phyloP scores from a whole-genome alignment of 2,797 vertebrate genomes.

The Acanthurus tractus region DNA sequence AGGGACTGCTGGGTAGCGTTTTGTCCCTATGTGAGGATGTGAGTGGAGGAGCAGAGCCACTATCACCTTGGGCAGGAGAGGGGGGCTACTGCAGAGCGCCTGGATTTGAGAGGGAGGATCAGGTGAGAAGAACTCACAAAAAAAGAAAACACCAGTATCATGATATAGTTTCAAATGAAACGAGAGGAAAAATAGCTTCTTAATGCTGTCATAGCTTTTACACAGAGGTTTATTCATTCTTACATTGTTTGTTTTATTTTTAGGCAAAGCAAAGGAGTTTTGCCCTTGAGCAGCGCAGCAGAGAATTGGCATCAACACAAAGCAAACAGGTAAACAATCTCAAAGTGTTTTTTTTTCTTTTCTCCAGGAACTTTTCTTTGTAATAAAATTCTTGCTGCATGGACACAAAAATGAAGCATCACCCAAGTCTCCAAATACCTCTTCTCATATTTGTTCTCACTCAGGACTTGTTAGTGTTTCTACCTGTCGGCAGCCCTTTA shows the following conservation, averaged over 20 bases:
- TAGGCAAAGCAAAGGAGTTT: slow-evolving; percentile 95
- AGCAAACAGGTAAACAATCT: slow-evolving; percentile 92
- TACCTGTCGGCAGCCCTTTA: slow-evolving; percentile 95
- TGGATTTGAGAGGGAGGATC: slow-evolving; percentile 97
- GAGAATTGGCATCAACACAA: slow-evolving; percentile 91
- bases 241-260: slow-evolving; percentile 41
- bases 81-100: slow-evolving; percentile 95
- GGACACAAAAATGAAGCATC: not conserved
- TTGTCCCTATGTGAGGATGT: slow-evolving; percentile 88
- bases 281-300: slow-evolving; percentile 90
- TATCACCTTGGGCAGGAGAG: slow-evolving; percentile 88
- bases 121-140: slow-evolving; percentile 84
- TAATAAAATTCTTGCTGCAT: not conserved
- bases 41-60: slow-evolving; percentile 83
- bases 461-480: slow-evolving; percentile 94
- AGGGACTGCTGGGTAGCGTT: slow-evolving; percentile 90
- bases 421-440: not conserved
- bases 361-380: not conserved
- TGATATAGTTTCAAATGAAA: not conserved
- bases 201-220: no score
- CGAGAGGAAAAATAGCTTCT: not conserved
- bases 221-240: slow-evolving; percentile 19
- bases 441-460: not conserved
- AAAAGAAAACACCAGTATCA: slow-evolving; percentile 24
- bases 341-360: no score